Base-by-base conservation (phyloP, 2,113 vertebrate species). In the zebrafish (Danio rerio) region DNA sequence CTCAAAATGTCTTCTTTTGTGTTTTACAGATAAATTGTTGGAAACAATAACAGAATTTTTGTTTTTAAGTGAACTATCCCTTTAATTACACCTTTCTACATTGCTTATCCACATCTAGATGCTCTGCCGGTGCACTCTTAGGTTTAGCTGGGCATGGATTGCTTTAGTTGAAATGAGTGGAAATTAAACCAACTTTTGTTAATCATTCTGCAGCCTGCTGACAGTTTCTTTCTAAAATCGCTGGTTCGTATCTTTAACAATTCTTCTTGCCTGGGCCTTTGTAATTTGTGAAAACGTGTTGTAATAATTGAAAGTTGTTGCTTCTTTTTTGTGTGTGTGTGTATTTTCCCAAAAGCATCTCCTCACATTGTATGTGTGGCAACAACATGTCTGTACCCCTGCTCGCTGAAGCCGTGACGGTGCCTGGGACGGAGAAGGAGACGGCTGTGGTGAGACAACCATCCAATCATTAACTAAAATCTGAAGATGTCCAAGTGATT, bases 331-430 rank as follows among this genome's bases (percentile, higher is more conserved):
- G n/a, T n/a, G n/a, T 21, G 18, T 18, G 68, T 65, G 65, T 78
- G 47, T 73, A 9, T 58, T 45, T 77, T 5, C 68, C 49, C 66
- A 13, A 81, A 73, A 94, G 90, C 90, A 92, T 52, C 85, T 91
- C 92, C 89, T 85, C 94, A 89, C 94, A 88, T 96, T 99, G 97
- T 97, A 99, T 99, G 98, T 99, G 98, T 94, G 98, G 98, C 94
- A 99, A 99, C 96, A 99, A 97, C 95, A 99, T 99, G 98, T 99
- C 98, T 95, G 94, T 97, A 92, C 98, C 97, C 94, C 96, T 99
- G 94, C 98, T 99, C 86, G 93, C 96, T 31, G 97, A 99, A 81
- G 97, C 98, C 78, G 96, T 96, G 93, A 99, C 96, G 12, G 92
- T 99, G 91, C 96, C 97, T 76, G 98, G 95, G 93, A 91, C 89